Evolutionary conservation across 2,797 vertebrate species (phyloP).

Genomic region (Australoheros facetus): DNA sequence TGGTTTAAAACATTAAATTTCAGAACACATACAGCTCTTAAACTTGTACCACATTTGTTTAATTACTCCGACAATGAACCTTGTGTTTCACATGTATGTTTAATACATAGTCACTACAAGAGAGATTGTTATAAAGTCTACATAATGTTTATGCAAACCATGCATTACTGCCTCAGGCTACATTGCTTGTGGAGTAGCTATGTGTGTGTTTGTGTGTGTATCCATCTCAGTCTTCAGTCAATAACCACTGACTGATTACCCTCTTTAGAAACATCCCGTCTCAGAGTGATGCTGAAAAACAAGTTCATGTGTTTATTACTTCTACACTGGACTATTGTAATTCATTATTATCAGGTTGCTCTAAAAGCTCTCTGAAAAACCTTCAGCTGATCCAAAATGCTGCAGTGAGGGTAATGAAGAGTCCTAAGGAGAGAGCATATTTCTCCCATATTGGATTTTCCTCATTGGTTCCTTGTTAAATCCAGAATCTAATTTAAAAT

Average conservation of each 20-base stretch:
- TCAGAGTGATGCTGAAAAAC: too few species aligned
- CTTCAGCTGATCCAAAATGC: too few species aligned
- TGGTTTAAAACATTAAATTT: conserved; percentile 25
- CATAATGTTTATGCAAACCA: conserved; percentile 13
- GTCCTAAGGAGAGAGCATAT: too few species aligned
- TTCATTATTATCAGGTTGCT: too few species aligned
- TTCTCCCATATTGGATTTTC: too few species aligned
- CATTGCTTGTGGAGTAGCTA: background rate
- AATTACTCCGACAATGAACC: background rate
- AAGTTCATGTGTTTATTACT: too few species aligned
- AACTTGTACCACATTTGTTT: background rate
- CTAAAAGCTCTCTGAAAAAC: too few species aligned
- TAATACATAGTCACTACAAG: conserved; percentile 24
- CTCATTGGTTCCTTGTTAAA: too few species aligned
- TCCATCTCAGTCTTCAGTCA: conserved; percentile 4
- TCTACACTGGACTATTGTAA: too few species aligned
- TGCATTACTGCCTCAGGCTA: conserved; percentile 18
- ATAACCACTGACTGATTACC: conserved; percentile 16
- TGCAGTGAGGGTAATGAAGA: too few species aligned
- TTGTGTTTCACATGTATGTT: conserved; percentile 4
- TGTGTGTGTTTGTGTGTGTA: background rate
- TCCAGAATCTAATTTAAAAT: too few species aligned
- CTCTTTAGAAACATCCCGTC: background rate
- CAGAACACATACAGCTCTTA: conserved; percentile 1
- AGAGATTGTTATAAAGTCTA: conserved; percentile 6